Evolutionary conservation across 2,888 invertebrate genomes (phyloP), one percentile per base, ranked within the genome.

Genomic region (Tenthredo distinguenda): DNA sequence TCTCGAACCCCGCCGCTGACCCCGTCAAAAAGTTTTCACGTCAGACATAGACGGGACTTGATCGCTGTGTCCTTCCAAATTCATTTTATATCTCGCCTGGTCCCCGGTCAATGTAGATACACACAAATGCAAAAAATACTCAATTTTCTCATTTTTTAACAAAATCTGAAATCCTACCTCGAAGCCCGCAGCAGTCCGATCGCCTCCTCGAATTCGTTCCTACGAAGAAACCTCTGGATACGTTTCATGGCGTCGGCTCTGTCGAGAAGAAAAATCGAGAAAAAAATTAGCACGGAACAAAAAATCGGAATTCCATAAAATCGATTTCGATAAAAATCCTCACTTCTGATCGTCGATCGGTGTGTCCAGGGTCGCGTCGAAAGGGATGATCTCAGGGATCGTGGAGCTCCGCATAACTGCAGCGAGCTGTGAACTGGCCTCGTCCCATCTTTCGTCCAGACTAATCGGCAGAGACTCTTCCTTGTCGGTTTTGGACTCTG

Each of bases 271-370:
- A 87, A 87, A 85, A n/a, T n/a, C n/a, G n/a, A n/a, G n/a, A n/a
- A n/a, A n/a, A n/a, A n/a, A n/a, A 76, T 81, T 47, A 77, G 40
- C 12, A 18, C 26, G 7, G 84, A 79, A 21, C 43, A 71, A 62
- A 47, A 82, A 85, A 82, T 31, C 72, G 58, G 58, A 65, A 86
- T 86, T 50, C 43, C 31, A 72, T 43, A 58, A 5, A 58, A 21
- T 58, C 9, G 21, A 58, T 9, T 10, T 21, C 2, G 10, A 58
- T 0, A 21, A 58, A 34, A 7, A 21, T 31, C 84, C n/a, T 84
- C 84, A 98, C 98, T 97, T 98, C 94, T 99, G 98, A 91, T 98
- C 97, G 90, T 99, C 98, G 86, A 98, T 96, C 68, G 97, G 96
- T 62, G 96, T 95, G 88, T 98, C 98, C 5, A 97, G 96, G 0